phyloP scores from a whole-genome alignment of 1,140 invertebrate species.

The Aphelenchoides besseyi region DNA sequence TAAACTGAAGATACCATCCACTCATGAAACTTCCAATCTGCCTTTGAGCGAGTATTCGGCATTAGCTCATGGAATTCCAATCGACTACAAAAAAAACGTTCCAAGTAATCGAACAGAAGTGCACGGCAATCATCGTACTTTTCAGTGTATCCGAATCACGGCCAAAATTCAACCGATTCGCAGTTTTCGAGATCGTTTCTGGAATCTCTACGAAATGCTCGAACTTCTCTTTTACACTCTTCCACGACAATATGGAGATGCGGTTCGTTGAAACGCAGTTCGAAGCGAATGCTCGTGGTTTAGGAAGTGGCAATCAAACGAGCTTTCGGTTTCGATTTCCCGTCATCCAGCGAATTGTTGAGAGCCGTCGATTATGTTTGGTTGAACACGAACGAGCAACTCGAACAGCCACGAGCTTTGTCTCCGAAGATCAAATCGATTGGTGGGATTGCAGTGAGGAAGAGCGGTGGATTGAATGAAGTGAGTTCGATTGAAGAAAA shows the following conservation, averaged over 20 bases:
- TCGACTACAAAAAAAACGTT: neutral
- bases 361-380: neutral
- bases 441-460: constrained; percentile 3
- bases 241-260: neutral
- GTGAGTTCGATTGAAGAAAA: neutral
- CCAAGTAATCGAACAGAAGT: neutral
- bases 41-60: neutral
- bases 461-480: neutral
- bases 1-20: neutral
- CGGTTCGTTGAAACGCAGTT: neutral
- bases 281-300: neutral
- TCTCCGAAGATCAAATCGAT: neutral
- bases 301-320: neutral
- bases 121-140: neutral
- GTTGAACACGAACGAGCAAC: constrained; percentile 5
- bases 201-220: neutral
- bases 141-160: neutral
- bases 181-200: neutral
- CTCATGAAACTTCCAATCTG: neutral
- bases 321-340: neutral
- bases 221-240: neutral
- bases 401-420: neutral
- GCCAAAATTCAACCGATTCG: constrained; percentile 1
- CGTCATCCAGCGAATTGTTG: neutral
- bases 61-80: constrained; percentile 1